Percentiles rank a stretch among this genome's conserved stretches.
Evolutionary conservation across 2,888 invertebrate genomes (phyloP).

Genomic region (Camponotus fellah): DNA sequence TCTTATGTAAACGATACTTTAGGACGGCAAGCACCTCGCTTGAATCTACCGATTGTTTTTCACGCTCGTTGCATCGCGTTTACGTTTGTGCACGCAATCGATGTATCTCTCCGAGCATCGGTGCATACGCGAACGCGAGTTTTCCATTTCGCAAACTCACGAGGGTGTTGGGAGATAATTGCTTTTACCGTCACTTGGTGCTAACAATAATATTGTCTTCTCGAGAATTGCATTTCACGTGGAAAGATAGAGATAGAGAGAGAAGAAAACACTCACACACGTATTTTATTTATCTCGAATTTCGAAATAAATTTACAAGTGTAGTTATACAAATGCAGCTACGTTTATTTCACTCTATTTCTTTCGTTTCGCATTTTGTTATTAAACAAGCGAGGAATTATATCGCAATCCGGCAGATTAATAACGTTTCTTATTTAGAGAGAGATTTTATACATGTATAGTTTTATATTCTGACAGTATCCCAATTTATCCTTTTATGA

Average conservation of each 20-base stretch:
- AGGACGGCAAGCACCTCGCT: not conserved
- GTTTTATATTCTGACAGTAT: not conserved
- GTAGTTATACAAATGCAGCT: not conserved
- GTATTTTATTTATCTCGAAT: constrained; percentile 27
- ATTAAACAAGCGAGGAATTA: not conserved
- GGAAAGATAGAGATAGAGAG: constrained; percentile 1
- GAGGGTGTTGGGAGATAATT: constrained; percentile 33
- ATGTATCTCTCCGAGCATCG: constrained; percentile 9
- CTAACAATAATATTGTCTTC: constrained; percentile 47
- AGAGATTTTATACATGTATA: no score
- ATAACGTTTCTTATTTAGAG: not conserved
- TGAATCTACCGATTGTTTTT: not conserved
- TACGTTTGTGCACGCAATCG: not conserved
- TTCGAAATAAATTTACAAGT: constrained; percentile 41
- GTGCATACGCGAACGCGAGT: not conserved
- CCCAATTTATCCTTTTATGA: not conserved
- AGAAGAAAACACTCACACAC: constrained; percentile 5
- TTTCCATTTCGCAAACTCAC: constrained; percentile 13
- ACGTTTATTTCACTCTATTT: constrained; percentile 14
- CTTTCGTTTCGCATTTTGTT: not conserved
- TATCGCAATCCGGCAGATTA: not conserved
- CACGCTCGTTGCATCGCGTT: not conserved
- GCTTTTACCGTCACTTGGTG: constrained; percentile 14
- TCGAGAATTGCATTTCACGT: not conserved
- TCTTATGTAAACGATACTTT: not conserved